A percentile compares a stretch with the other conserved stretches of the same genome.
These are phyloP conservation scores for Rhinoderma darwinii DNA, from an alignment of 2,113 vertebrate genomes.

Conservation along the genomic window DNA sequence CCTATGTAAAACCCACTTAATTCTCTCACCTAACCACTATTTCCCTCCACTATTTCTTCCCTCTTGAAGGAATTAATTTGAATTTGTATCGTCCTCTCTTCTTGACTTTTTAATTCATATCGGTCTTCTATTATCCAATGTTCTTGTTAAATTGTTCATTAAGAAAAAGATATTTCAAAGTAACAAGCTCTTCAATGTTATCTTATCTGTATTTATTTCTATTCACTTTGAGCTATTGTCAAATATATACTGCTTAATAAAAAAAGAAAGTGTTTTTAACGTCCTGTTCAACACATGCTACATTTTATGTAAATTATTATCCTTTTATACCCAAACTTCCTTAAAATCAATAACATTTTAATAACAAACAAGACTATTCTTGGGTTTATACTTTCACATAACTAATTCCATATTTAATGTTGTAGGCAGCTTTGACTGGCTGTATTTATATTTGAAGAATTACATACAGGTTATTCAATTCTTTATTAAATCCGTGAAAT, in stretches of 20 bases:
- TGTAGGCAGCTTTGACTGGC: not conserved
- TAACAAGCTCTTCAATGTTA: not conserved
- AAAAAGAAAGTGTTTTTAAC: not conserved
- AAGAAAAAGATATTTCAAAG: slow-evolving; percentile 16
- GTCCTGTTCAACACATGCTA: not conserved
- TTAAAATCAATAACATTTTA: not conserved
- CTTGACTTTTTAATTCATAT: not conserved
- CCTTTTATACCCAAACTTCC: not conserved
- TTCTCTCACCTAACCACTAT: not conserved
- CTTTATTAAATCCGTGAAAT: not conserved
- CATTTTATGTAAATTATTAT: not conserved
- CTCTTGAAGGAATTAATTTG: not conserved
- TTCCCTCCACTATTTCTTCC: not conserved
- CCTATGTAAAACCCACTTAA: no score
- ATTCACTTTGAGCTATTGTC: slow-evolving; percentile 11
- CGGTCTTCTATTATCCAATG: not conserved
- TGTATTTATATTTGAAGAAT: not conserved
- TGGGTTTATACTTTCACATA: not conserved
- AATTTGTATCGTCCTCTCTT: not conserved
- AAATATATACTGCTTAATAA: slow-evolving; percentile 9
- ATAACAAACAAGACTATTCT: not conserved
- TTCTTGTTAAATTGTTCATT: slow-evolving; percentile 14
- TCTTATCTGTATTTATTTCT: not conserved
- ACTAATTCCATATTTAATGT: not conserved
- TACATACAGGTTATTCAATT: not conserved